phyloP scores from a whole-genome alignment of 2,113 vertebrate species.

The Lamprologus sp. region DNA sequence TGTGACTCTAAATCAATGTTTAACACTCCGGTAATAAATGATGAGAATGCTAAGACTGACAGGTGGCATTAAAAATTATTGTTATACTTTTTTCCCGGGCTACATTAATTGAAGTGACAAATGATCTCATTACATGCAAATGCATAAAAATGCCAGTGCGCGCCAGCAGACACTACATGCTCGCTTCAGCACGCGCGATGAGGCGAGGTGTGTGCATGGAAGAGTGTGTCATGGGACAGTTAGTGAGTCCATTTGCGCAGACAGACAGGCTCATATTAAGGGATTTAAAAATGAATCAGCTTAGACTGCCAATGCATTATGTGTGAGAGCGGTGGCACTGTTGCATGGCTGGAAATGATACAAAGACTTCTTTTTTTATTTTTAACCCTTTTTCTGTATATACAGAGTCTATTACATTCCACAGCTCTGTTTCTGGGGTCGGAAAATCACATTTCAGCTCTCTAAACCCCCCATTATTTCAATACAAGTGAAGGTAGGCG shows the following conservation, averaged over 20 bases:
- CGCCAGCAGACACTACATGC: not conserved
- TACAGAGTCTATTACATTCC: not conserved
- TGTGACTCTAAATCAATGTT: conserved; percentile 32
- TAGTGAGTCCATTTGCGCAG: conserved; percentile 40
- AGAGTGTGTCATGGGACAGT: conserved; percentile 27
- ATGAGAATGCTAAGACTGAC: conserved; percentile 57
- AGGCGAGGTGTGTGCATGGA: not conserved
- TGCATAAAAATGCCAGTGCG: not conserved
- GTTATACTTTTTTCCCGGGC: conserved; percentile 24
- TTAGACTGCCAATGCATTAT: conserved; percentile 12
- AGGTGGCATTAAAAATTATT: conserved; percentile 51
- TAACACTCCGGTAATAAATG: conserved; percentile 41
- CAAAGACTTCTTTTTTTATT: not conserved
- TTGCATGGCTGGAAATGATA: conserved; percentile 5
- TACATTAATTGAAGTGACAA: conserved; percentile 35
- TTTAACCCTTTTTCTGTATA: not conserved
- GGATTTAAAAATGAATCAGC: conserved; percentile 42
- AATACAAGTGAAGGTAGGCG: conserved; percentile 18
- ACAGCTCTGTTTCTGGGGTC: not conserved
- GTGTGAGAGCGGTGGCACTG: conserved; percentile 24
- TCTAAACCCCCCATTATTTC: not conserved
- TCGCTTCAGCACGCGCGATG: not conserved
- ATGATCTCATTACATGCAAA: conserved; percentile 57
- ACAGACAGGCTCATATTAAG: conserved; percentile 24
- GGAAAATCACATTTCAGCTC: conserved; percentile 3